A percentile compares a stretch with the other conserved stretches of the same genome.
phyloP scores from a whole-genome alignment of 2,113 vertebrate species.

The Amphiprion percula region DNA sequence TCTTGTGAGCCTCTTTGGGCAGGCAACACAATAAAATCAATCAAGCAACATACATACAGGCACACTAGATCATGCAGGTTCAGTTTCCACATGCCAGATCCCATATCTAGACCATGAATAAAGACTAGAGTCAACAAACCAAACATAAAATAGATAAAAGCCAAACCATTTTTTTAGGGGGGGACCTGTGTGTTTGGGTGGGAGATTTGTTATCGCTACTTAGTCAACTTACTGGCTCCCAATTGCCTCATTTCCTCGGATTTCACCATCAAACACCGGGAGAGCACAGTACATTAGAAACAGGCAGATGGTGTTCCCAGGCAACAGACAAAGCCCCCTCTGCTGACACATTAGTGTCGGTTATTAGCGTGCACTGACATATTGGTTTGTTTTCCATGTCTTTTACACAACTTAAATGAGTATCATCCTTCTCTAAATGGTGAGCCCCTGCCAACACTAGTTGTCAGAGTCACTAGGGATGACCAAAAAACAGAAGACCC shows the following conservation, averaged over 20 bases:
- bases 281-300: constrained; percentile 75
- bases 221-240: constrained; percentile 43
- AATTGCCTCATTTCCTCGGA: constrained; percentile 53
- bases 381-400: constrained; percentile 72
- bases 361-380: constrained; percentile 81
- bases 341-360: constrained; percentile 75
- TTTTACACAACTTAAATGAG: constrained; percentile 67
- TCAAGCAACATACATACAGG: not conserved
- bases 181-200: not conserved
- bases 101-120: constrained; percentile 1
- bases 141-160: constrained; percentile 7
- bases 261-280: constrained; percentile 63
- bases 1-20: too few species aligned
- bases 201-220: constrained; percentile 56
- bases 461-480: constrained; percentile 31
- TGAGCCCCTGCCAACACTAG: constrained; percentile 20
- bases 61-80: not conserved
- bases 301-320: constrained; percentile 83
- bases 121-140: not conserved
- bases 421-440: constrained; percentile 36
- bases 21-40: not conserved
- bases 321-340: constrained; percentile 82
- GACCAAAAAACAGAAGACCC: constrained; percentile 15
- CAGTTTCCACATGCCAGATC: constrained; percentile 2
- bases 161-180: not conserved